Percentiles rank a stretch among this genome's conserved stretches.
These are phyloP conservation scores for Styela clava DNA, from an alignment of 23 tunicate species.

Conservation along the genomic window DNA sequence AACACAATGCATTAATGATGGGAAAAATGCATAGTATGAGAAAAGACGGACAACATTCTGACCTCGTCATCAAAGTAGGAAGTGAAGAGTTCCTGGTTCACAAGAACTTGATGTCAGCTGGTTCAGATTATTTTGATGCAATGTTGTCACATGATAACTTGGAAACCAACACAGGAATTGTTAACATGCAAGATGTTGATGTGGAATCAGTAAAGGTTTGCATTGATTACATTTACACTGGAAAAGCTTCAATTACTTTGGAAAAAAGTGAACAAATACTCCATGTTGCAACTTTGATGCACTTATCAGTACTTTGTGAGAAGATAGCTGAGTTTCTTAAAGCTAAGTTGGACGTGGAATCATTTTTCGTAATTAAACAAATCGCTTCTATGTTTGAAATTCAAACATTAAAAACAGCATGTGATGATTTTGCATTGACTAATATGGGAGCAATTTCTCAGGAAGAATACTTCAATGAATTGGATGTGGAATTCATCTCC, in stretches of 20 bases:
- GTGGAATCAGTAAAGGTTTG: constrained; percentile 3
- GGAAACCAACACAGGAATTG: neutral
- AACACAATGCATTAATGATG: neutral
- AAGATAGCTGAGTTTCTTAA: neutral
- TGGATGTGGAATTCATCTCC: neutral
- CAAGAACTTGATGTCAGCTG: constrained; percentile 8
- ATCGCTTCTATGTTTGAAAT: neutral
- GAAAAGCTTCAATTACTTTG: constrained; percentile 10
- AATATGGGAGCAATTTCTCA: neutral
- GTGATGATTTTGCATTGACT: neutral
- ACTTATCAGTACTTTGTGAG: neutral
- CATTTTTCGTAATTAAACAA: neutral
- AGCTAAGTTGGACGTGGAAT: neutral
- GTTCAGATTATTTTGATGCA: constrained; percentile 18
- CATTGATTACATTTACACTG: constrained; percentile 15
- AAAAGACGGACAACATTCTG: neutral
- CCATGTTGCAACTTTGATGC: neutral
- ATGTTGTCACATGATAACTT: constrained; percentile 10
- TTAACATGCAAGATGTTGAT: constrained; percentile 11
- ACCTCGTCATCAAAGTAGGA: neutral
- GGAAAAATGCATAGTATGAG: neutral
- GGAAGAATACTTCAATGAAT: neutral
- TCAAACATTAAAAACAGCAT: neutral
- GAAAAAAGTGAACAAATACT: neutral
- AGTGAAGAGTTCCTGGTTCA: constrained; percentile 8